These are phyloP conservation scores for Volucella zonaria DNA, from an alignment of 2,888 invertebrate genomes.

Conservation along the genomic window DNA sequence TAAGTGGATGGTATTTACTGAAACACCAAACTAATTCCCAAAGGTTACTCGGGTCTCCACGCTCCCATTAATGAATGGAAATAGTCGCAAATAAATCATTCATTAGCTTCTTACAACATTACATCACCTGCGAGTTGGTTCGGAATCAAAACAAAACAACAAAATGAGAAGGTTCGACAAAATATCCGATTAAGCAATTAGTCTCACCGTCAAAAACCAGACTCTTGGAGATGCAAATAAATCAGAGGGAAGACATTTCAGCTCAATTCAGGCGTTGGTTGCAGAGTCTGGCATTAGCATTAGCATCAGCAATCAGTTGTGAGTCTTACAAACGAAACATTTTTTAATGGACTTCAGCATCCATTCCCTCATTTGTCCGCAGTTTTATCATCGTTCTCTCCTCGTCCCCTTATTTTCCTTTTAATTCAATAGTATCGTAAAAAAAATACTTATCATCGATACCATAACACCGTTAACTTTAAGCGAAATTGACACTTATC, in stretches of 20 bases:
- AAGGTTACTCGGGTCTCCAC: no score
- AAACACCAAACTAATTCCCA: no score
- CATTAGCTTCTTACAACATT: constrained; percentile 9
- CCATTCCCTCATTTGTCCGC: not conserved
- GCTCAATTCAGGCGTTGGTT: constrained; percentile 29
- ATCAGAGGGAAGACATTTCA: constrained; percentile 36
- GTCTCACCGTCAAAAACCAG: constrained; percentile 18
- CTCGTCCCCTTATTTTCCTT: not conserved
- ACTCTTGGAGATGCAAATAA: constrained; percentile 19
- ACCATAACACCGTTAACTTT: constrained; percentile 12
- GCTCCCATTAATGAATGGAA: constrained; percentile 19
- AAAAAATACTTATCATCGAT: constrained; percentile 4
- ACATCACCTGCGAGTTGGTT: constrained; percentile 16
- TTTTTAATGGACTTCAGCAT: constrained; percentile 55
- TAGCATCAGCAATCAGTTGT: constrained; percentile 53
- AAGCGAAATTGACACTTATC: constrained; percentile 62
- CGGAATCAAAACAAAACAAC: constrained; percentile 26
- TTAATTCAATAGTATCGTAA: not conserved
- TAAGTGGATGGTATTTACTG: no score
- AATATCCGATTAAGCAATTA: constrained; percentile 60
- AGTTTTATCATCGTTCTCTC: not conserved
- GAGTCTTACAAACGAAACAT: constrained; percentile 13
- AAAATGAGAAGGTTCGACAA: constrained; percentile 15
- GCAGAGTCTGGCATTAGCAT: not conserved
- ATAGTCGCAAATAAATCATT: constrained; percentile 34